Percentiles rank a stretch among this genome's conserved stretches.
These are phyloP conservation scores for Cyprinodon brontotheroides DNA, from an alignment of 2,113 vertebrate species.

Conservation along the genomic window DNA sequence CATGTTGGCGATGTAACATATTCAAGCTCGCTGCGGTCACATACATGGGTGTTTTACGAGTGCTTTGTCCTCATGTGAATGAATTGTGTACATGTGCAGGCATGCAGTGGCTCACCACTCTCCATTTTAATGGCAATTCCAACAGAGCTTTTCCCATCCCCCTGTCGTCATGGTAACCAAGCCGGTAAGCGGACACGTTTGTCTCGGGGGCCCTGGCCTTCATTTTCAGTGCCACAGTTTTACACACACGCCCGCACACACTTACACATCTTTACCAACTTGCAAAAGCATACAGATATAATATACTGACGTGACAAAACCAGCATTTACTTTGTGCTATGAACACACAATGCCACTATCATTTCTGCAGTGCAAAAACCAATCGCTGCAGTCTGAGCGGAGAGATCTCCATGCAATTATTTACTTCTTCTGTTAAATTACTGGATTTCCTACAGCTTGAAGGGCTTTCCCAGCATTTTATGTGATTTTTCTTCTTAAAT, in stretches of 20 bases:
- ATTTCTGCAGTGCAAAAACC: background rate
- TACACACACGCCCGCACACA: conserved; percentile 62
- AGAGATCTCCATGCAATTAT: conserved; percentile 28
- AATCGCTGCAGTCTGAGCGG: background rate
- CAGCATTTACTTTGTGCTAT: conserved; percentile 23
- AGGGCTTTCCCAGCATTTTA: conserved; percentile 37
- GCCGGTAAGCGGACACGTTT: conserved; percentile 80
- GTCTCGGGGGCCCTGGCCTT: conserved; percentile 84
- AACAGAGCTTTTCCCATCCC: conserved; percentile 78
- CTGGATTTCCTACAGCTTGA: conserved; percentile 51
- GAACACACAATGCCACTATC: background rate
- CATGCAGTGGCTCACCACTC: conserved; percentile 73
- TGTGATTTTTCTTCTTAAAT: background rate
- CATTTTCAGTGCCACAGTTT: conserved; percentile 77
- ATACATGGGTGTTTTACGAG: conserved; percentile 14
- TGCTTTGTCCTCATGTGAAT: conserved; percentile 43
- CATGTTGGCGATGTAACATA: background rate
- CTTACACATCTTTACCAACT: conserved; percentile 32
- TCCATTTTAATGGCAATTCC: conserved; percentile 84
- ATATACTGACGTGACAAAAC: conserved; percentile 33
- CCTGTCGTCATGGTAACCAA: conserved; percentile 86
- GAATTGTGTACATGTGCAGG: conserved; percentile 61
- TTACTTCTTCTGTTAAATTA: conserved; percentile 33
- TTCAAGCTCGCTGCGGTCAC: background rate
- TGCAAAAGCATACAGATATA: conserved; percentile 22